Evolutionary conservation across 2,888 invertebrate genomes (phyloP), one percentile per base, ranked within the genome.

Genomic region (Cheiracanthium punctorium): DNA sequence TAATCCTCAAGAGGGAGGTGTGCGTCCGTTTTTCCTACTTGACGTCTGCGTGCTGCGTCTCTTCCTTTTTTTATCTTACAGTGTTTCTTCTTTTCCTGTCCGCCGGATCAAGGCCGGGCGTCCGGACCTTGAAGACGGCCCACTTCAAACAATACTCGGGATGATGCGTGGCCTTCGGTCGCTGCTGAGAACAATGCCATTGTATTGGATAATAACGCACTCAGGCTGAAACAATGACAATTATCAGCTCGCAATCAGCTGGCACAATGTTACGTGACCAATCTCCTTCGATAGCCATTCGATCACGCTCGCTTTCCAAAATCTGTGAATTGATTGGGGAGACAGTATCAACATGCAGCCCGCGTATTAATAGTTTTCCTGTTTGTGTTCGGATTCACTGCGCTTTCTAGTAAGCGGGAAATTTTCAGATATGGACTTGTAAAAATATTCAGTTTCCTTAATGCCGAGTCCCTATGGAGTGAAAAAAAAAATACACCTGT

Each of bases 181-280:
- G 20, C 43, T 69, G 70, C 70, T 65, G n/a, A 69, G 70, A 80
- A 85, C 80, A 80, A 85, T 80, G 65, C 70, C 69, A 80, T 80
- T 85, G 80, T 85, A 85, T 80, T 75, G 75, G 85, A 85, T 85
- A 85, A 85, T 80, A 80, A 85, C 41, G 75, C 85, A 80, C 80
- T 74, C 74, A 58, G 73, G 79, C 41, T 85, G 52, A 48, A 85
- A 85, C 85, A 85, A 85, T 85, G 85, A 74, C 85, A 75, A 85
- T 85, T 85, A 85, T 85, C 85, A 80, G 80, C 70, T 84, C 28
- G 43, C 24, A 85, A 85, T 85, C 85, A 75, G 75, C 71, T 85
- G 85, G 70, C 80, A 85, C 74, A 77, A 48, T 58, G 73, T 80
- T 85, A 52, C 76, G 82, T 82, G 85, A 48, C 64, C 58, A 58